phyloP scores from a whole-genome alignment of 2,113 vertebrate genomes.

The Sylvilagus bachmani region DNA sequence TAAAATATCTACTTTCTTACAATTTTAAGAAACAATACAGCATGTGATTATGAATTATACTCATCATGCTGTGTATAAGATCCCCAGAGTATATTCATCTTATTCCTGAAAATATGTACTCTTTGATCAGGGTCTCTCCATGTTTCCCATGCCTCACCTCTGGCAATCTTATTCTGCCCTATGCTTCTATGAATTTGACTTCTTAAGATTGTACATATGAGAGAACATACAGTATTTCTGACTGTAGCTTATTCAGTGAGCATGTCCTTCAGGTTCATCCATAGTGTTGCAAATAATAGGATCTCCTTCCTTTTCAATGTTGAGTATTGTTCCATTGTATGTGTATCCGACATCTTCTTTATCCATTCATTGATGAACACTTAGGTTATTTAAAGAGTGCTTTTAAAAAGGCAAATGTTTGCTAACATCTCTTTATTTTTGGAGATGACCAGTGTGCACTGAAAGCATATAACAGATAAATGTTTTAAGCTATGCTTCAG shows the following conservation, averaged over 20 bases:
- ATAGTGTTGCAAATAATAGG: not conserved
- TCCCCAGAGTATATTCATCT: not conserved
- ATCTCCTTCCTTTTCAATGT: not conserved
- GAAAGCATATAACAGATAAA: not conserved
- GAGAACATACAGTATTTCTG: not conserved
- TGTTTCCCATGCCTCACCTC: too few species aligned
- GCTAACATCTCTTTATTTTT: slow-evolving; percentile 25
- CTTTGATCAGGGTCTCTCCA: too few species aligned
- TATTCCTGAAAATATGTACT: not conserved
- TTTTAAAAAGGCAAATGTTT: slow-evolving; percentile 1
- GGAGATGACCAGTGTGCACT: not conserved
- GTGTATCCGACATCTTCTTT: not conserved
- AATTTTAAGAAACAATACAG: not conserved
- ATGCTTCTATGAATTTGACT: not conserved
- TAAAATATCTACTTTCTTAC: not conserved
- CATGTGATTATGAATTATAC: not conserved
- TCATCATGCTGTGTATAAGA: not conserved
- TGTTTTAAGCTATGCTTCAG: not conserved
- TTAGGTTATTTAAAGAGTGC: not conserved
- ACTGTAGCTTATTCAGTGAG: not conserved
- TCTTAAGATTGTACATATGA: not conserved
- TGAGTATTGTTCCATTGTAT: not conserved
- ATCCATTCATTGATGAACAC: not conserved
- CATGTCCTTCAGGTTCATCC: not conserved
- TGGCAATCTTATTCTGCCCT: not conserved